Evolutionary conservation across 1,140 invertebrate species (phyloP).

Genomic region (Solenopsis fugax): DNA sequence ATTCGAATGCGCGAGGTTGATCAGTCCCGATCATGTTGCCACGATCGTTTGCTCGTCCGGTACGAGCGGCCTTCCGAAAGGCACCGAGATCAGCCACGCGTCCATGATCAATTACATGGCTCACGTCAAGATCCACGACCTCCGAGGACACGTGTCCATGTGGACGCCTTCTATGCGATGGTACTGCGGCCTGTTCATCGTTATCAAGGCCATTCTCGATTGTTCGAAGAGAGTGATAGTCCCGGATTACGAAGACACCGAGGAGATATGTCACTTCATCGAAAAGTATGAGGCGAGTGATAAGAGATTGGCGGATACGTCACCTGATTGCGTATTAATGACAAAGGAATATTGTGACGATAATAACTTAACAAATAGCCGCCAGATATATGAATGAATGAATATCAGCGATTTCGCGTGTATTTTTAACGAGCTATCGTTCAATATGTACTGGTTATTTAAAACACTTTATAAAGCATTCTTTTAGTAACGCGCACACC

Average conservation of each 20-base stretch:
- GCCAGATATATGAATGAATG: background rate
- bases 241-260: slow-evolving; percentile 27
- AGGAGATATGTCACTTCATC: slow-evolving; percentile 34
- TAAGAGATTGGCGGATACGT: background rate
- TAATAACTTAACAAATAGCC: background rate
- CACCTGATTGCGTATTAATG: slow-evolving; percentile 11
- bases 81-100: slow-evolving; percentile 58
- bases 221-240: slow-evolving; percentile 30
- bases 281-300: slow-evolving; percentile 30
- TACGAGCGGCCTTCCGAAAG: slow-evolving; percentile 81
- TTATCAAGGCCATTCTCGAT: slow-evolving; percentile 51
- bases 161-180: slow-evolving; percentile 52
- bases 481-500: background rate
- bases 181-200: slow-evolving; percentile 42
- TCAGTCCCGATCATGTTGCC: slow-evolving; percentile 73
- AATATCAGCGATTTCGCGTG: background rate
- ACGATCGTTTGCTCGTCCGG: slow-evolving; percentile 81
- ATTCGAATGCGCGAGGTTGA: slow-evolving; percentile 55
- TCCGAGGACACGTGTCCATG: slow-evolving; percentile 45
- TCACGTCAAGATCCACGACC: slow-evolving; percentile 47
- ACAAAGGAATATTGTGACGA: background rate
- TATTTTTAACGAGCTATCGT: background rate
- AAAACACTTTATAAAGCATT: background rate
- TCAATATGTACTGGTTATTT: slow-evolving; percentile 12
- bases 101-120: slow-evolving; percentile 60